These are phyloP conservation scores for Podocnemis expansa DNA, from an alignment of 2,113 vertebrate species.

Conservation along the genomic window DNA sequence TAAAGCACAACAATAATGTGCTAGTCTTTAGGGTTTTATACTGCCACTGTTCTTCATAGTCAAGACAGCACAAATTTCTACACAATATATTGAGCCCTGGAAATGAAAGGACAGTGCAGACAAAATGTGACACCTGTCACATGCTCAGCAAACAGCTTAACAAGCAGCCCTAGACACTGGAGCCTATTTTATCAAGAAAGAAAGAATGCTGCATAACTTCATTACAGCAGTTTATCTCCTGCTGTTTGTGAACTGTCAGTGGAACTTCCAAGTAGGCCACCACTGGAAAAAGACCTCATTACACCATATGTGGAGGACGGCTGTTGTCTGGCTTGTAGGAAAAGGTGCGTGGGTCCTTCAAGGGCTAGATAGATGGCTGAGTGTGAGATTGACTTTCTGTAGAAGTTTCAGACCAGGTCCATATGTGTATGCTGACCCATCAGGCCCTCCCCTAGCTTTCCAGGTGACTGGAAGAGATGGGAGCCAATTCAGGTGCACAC, in stretches of 20 bases:
- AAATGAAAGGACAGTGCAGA: background rate
- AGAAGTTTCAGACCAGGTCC: too few species aligned
- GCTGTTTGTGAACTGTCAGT: background rate
- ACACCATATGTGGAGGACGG: background rate
- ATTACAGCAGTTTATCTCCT: too few species aligned
- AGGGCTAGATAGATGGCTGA: background rate
- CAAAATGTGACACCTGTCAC: background rate
- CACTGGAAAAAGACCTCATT: background rate
- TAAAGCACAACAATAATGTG: background rate
- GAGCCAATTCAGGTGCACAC: background rate
- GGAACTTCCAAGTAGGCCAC: background rate
- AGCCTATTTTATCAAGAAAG: background rate
- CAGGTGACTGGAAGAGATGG: background rate
- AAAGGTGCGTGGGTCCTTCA: background rate
- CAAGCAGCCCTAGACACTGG: background rate
- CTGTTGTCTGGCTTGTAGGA: background rate
- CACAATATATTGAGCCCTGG: background rate
- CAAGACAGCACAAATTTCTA: background rate
- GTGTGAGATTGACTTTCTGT: background rate
- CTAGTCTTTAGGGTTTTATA: background rate
- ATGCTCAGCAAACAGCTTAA: background rate
- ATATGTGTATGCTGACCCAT: too few species aligned
- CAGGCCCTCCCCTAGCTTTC: too few species aligned
- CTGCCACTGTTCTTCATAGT: constrained; percentile 6
- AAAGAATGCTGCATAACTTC: constrained; percentile 21